phyloP scores from a whole-genome alignment of 1,140 invertebrate species.

The Patella vulgata region DNA sequence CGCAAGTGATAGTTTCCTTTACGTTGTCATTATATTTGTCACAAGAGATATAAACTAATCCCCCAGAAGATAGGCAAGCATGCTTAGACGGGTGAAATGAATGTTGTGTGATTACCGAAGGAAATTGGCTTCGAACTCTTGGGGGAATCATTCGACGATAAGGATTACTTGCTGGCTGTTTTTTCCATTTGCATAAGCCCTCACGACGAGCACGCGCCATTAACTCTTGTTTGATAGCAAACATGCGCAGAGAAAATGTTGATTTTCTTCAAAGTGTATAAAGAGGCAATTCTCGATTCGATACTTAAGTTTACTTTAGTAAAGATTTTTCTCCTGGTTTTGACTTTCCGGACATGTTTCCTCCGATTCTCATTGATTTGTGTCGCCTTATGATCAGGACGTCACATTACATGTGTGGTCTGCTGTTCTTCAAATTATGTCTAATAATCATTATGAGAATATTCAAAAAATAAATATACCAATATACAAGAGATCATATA shows the following conservation, averaged over 20 bases:
- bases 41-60: constrained; percentile 7
- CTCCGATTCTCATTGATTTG: too few species aligned
- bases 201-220: constrained; percentile 25
- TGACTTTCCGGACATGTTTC: too few species aligned
- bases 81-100: constrained; percentile 26
- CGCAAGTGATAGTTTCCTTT: constrained; percentile 21
- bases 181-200: constrained; percentile 37
- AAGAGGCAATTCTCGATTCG: constrained; percentile 13
- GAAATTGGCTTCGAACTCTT: constrained; percentile 37
- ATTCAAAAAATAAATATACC: too few species aligned
- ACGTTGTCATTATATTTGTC: constrained; percentile 35
- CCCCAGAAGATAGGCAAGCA: constrained; percentile 12
- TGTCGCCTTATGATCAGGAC: too few species aligned
- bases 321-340: constrained; percentile 2
- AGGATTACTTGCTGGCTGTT: constrained; percentile 29
- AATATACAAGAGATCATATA: too few species aligned
- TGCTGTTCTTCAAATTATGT: too few species aligned
- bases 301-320: constrained; percentile 2
- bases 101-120: constrained; percentile 30
- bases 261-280: constrained; percentile 8
- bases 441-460: too few species aligned
- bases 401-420: too few species aligned
- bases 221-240: constrained; percentile 33
- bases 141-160: constrained; percentile 17
- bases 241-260: constrained; percentile 21